phyloP scores from a whole-genome alignment of 2,888 invertebrate genomes.

The Hyles lineata region DNA sequence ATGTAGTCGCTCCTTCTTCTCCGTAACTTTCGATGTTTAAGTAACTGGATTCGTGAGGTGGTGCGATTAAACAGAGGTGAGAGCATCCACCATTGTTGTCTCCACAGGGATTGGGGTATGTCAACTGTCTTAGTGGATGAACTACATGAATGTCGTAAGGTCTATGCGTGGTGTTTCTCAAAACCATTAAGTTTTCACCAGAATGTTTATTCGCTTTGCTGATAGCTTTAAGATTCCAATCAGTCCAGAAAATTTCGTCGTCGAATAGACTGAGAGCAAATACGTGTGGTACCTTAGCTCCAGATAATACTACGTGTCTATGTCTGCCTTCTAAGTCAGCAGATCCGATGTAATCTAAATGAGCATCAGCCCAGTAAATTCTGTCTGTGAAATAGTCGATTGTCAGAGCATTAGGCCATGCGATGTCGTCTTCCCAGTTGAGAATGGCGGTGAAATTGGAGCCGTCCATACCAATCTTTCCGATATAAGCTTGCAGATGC shows the following conservation, averaged over 20 bases:
- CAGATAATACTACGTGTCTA: slow-evolving; percentile 92
- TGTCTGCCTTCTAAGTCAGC: slow-evolving; percentile 96
- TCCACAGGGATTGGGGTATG: slow-evolving; percentile 95
- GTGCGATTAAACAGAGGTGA: slow-evolving; percentile 96
- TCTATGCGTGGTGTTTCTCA: slow-evolving; percentile 96
- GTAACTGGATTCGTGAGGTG: slow-evolving; percentile 91
- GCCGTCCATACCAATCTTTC: slow-evolving; percentile 98
- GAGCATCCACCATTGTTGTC: slow-evolving; percentile 97
- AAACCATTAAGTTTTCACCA: slow-evolving; percentile 88
- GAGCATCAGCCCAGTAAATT: slow-evolving; percentile 99
- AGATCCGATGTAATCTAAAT: slow-evolving; percentile 98
- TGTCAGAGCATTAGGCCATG: slow-evolving; percentile 99
- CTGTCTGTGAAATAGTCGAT: slow-evolving; percentile 98
- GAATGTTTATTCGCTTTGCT: slow-evolving; percentile 96
- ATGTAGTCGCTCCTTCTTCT: slow-evolving; percentile 91
- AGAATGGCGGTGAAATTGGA: slow-evolving; percentile 94
- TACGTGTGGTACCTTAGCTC: slow-evolving; percentile 95
- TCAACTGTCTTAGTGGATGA: slow-evolving; percentile 94
- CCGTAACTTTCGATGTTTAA: slow-evolving; percentile 91
- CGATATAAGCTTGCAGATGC: slow-evolving; percentile 98
- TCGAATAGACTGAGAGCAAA: slow-evolving; percentile 98
- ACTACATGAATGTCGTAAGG: slow-evolving; percentile 97
- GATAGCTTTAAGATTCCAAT: slow-evolving; percentile 98
- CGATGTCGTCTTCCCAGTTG: slow-evolving; percentile 96
- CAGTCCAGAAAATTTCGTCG: slow-evolving; percentile 97